Evolutionary conservation across 2,113 vertebrate species (phyloP), one percentile per base, ranked within the genome.

Genomic region (Tychaedon coryphoeus): DNA sequence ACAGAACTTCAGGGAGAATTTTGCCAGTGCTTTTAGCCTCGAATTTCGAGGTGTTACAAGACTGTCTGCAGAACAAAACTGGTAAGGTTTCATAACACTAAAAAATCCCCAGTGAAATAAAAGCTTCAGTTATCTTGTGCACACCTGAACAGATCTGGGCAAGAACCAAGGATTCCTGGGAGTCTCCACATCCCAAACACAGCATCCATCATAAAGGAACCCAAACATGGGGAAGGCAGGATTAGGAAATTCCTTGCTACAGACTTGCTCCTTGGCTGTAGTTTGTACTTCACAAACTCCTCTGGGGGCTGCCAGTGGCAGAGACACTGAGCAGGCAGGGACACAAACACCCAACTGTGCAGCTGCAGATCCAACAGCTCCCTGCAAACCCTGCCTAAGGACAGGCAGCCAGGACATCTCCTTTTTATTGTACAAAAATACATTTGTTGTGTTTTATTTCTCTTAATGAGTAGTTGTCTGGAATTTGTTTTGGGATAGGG

Each of bases 231-330:
- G 19, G 18, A 20, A 14, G 42, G 48, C n/a, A 43, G 47, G 2
- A 33, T 6, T 9, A 10, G 67, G 8, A 2, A 16, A 34, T 1
- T 34, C 57, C 53, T 23, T 31, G 54, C 24, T 26, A 2, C 8
- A 20, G 6, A 14, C 13, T 10, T 31, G 31, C 33, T 60, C 43
- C 43, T 9, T 61, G 67, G 47, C 22, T 20, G 48, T 2, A 29
- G 33, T 3, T 34, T 40, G n/a, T 19, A 4, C 10, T 22, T 1
- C 7, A 14, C 0, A 6, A 4, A 3, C 7, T 31, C 40, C 6
- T 34, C 16, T 26, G 2, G 0, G 54, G n/a, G 36, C 4, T 17
- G 48, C 2, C 13, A 12, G 29, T 12, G 15, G 8, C 29, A 29
- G 18, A 23, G 58, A 11, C 1, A 3, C 12, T 22, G 50, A 36